phyloP scores from a whole-genome alignment of 1,140 invertebrate species.

The Phymastichus coffea region DNA sequence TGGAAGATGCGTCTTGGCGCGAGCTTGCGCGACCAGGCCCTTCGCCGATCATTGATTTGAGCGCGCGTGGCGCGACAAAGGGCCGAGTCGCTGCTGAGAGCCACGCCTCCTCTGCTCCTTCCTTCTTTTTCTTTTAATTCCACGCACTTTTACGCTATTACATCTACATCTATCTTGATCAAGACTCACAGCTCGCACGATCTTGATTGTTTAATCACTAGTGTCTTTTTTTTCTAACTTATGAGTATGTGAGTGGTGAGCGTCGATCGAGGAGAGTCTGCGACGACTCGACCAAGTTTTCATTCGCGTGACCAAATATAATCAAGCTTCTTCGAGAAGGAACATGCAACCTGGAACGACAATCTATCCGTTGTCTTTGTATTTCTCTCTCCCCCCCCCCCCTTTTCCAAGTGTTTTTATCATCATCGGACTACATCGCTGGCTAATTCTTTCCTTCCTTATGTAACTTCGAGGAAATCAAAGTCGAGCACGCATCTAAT shows the following conservation, averaged over 20 bases:
- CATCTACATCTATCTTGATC: too few relatives aligned
- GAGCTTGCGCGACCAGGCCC: too few relatives aligned
- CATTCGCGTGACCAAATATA: too few relatives aligned
- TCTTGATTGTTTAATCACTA: slow-evolving; percentile 21
- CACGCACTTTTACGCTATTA: slow-evolving; percentile 20
- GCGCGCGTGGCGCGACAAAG: too few relatives aligned
- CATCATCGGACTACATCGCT: slow-evolving; percentile 12
- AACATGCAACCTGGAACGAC: slow-evolving; percentile 23
- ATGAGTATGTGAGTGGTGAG: too few relatives aligned
- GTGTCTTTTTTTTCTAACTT: too few relatives aligned
- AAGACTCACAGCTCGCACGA: slow-evolving; percentile 23
- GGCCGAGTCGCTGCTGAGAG: too few relatives aligned
- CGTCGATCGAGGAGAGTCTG: too few relatives aligned
- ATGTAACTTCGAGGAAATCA: background rate
- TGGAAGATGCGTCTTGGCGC: slow-evolving; percentile 38
- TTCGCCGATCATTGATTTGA: background rate
- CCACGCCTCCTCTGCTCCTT: background rate
- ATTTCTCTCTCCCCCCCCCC: slow-evolving; percentile 16
- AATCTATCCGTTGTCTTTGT: slow-evolving; percentile 16
- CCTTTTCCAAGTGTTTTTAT: slow-evolving; percentile 9
- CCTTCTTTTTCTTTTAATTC: slow-evolving; percentile 13
- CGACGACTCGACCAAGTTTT: too few relatives aligned
- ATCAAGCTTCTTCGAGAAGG: too few relatives aligned
- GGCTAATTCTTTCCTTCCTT: background rate
- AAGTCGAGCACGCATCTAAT: slow-evolving; percentile 8